phyloP scores from a whole-genome alignment of 2,797 vertebrate species.

The Megaceryle alcyon region DNA sequence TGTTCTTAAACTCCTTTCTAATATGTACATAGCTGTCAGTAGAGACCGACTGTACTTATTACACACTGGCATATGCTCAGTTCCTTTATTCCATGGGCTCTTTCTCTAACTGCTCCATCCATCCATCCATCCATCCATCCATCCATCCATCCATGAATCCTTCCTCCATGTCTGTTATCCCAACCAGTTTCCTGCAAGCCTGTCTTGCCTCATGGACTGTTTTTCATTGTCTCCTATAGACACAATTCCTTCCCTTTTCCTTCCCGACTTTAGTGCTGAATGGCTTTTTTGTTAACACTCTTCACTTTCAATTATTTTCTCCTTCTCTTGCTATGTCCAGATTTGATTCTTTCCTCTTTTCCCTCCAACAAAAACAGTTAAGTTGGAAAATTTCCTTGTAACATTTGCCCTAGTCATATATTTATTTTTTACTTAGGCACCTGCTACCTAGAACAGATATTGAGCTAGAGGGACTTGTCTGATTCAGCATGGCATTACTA shows the following conservation, averaged over 20 bases:
- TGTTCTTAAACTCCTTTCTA: not conserved
- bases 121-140: no score
- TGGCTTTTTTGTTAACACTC: not conserved
- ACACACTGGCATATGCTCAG: accelerated
- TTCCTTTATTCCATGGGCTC: not conserved
- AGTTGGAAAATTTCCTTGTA: not conserved
- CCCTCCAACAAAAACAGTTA: conserved; percentile 15
- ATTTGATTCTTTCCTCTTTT: not conserved
- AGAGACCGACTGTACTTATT: not conserved
- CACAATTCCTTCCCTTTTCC: not conserved
- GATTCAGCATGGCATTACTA: not conserved
- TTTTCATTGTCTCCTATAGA: not conserved
- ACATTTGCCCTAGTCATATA: not conserved
- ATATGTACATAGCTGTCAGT: not conserved
- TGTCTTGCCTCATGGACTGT: not conserved
- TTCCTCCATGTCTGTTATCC: not conserved
- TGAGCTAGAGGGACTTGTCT: not conserved
- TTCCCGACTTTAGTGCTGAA: not conserved
- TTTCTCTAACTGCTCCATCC: not conserved
- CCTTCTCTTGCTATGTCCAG: not conserved
- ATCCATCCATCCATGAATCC: not conserved
- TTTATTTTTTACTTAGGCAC: not conserved
- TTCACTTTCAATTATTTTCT: not conserved
- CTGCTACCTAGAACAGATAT: not conserved
- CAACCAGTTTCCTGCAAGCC: not conserved